Evolutionary conservation across 2,797 vertebrate genomes (phyloP), one percentile per base, ranked within the genome.

Genomic region (Petrocephalus schoutedeni): DNA sequence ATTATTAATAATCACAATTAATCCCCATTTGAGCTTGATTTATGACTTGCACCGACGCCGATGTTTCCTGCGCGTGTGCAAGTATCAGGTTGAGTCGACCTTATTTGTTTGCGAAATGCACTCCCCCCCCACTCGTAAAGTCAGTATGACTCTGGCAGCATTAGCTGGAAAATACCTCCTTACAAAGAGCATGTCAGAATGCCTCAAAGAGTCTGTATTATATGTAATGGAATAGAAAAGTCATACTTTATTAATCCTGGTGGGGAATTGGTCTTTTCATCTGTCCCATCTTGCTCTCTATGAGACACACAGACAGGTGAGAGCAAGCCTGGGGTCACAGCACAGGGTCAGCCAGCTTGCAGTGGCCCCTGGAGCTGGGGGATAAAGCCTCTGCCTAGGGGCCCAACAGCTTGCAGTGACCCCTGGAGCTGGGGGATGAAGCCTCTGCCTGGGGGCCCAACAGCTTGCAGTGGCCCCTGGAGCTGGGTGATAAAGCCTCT

Each of bases 1-100:
- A 59, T 82, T 82, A 87, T 88, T 86, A 89, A 87, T 82, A 87
- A 49, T 59, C 88, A 49, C 58, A 86, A 89, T 86, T 86, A 89
- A 61, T 80, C 45, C 61, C 64, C 45, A 28, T 57, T 57, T 85
- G 83, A 16, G 53, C 10, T 85, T 85, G 80, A 77, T 83, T 54
- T 53, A 83, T 85, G 83, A 56, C 0, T 57, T 0, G 23, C 23
- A 28, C 23, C 7, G 9, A 28, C 0, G 21, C 41, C 10, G 80
- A 83, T 8, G n/a, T 53, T 83, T 23, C 19, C 41, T 53, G n/a
- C n/a, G n/a, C 51, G 71, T 45, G 71, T 5, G 36, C 0, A 32
- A 82, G 7, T 83, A n/a, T 51, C 80, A 83, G 80, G 49, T 53
- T 83, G 80, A 83, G 7, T 83, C 9, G 8, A 45, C 21, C 19